These are phyloP conservation scores for Vanessa tameamea DNA, from an alignment of 1,140 invertebrate species.

Conservation along the genomic window DNA sequence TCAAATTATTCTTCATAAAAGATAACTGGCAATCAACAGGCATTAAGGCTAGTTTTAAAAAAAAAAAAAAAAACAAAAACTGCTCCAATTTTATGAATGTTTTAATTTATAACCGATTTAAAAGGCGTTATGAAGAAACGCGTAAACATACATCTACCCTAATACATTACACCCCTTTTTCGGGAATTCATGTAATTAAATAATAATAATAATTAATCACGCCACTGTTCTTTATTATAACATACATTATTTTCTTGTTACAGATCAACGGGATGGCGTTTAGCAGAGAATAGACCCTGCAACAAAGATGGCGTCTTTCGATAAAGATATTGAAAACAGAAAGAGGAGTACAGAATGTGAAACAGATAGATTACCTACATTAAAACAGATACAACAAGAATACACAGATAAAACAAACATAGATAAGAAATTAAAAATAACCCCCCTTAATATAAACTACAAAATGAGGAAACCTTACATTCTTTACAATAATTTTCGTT, in stretches of 20 bases:
- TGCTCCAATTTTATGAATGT: too few relatives aligned
- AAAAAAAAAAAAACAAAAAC: too few relatives aligned
- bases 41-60: too few relatives aligned
- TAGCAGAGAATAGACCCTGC: slow-evolving; percentile 2
- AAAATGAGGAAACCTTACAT: slow-evolving; percentile 51
- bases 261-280: slow-evolving; percentile 30
- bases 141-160: too few relatives aligned
- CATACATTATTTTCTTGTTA: slow-evolving; percentile 28
- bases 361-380: slow-evolving; percentile 48
- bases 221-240: background rate
- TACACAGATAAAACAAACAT: slow-evolving; percentile 27
- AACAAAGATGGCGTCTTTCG: slow-evolving; percentile 14
- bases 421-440: slow-evolving; percentile 37
- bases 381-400: slow-evolving; percentile 41
- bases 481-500: slow-evolving; percentile 53
- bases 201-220: background rate
- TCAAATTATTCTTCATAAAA: too few relatives aligned
- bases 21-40: too few relatives aligned
- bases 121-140: too few relatives aligned
- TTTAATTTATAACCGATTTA: too few relatives aligned
- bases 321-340: background rate
- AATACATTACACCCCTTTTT: too few relatives aligned
- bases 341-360: slow-evolving; percentile 24
- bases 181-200: background rate
- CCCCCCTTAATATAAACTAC: slow-evolving; percentile 40